Percentiles rank a stretch among this genome's conserved stretches.
These are phyloP conservation scores for Euglossa dilemma DNA, from an alignment of 1,140 invertebrate species.

Conservation along the genomic window DNA sequence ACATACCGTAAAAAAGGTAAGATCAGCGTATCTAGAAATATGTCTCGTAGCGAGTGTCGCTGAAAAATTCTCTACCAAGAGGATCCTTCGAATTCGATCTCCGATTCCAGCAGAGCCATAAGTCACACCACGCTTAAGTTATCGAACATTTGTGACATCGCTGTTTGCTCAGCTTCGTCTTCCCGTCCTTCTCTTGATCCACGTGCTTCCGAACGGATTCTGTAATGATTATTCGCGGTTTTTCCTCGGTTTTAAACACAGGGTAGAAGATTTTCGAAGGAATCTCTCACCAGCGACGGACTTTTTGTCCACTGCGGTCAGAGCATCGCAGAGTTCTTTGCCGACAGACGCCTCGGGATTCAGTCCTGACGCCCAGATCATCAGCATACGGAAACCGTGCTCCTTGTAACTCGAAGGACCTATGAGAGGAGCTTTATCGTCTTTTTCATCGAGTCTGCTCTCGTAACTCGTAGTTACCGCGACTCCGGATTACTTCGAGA, in stretches of 20 bases:
- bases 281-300: conserved; percentile 82
- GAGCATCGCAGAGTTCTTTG: conserved; percentile 86
- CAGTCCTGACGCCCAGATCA: conserved; percentile 88
- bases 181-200: conserved; percentile 80
- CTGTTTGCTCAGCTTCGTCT: conserved; percentile 74
- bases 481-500: no score
- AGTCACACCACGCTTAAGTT: conserved; percentile 59
- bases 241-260: background rate
- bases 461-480: background rate
- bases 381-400: conserved; percentile 87
- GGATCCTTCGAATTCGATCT: background rate
- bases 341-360: conserved; percentile 84
- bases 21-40: conserved; percentile 1
- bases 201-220: conserved; percentile 80
- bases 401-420: conserved; percentile 89
- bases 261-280: background rate
- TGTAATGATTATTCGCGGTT: conserved; percentile 60
- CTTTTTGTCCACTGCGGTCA: conserved; percentile 85
- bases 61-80: background rate
- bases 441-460: conserved; percentile 75
- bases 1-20: conserved; percentile 34
- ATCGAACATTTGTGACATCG: conserved; percentile 78
- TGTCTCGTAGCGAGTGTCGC: background rate
- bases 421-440: conserved; percentile 79
- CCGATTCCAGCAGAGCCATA: background rate